phyloP scores from a whole-genome alignment of 1,140 invertebrate species.

The Drosophila jambulina region DNA sequence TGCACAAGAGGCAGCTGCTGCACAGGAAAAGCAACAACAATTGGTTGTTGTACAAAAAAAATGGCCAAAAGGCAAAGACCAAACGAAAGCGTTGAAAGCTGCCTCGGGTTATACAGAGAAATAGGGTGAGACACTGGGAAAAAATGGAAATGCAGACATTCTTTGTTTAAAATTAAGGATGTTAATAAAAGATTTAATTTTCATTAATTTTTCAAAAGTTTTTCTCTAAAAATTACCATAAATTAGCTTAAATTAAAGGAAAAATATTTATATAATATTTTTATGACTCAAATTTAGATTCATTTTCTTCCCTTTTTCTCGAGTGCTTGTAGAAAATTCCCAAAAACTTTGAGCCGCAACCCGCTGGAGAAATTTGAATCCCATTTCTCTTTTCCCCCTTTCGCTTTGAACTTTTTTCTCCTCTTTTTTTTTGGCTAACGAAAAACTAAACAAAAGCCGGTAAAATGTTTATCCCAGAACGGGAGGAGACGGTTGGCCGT shows the following conservation, averaged over 20 bases:
- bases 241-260: not conserved
- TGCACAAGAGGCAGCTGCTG: slow-evolving; percentile 2
- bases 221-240: not conserved
- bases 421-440: slow-evolving; percentile 10
- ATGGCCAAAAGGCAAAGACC: slow-evolving; percentile 1
- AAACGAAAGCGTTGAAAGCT: slow-evolving; percentile 16
- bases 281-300: too few species aligned
- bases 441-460: slow-evolving; percentile 45
- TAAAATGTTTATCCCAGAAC: slow-evolving; percentile 41
- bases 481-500: not conserved
- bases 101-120: slow-evolving; percentile 2
- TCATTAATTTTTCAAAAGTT: not conserved
- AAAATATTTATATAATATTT: too few species aligned
- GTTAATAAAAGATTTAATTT: not conserved
- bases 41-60: not conserved
- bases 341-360: slow-evolving; percentile 24
- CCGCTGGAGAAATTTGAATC: slow-evolving; percentile 22
- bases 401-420: not conserved
- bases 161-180: not conserved
- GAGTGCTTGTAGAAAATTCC: not conserved
- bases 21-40: slow-evolving; percentile 1
- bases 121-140: not conserved
- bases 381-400: not conserved
- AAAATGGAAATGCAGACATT: not conserved
- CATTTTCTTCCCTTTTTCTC: not conserved